A percentile compares a stretch with the other conserved stretches of the same genome.
phyloP scores from a whole-genome alignment of 2,888 invertebrate genomes.

The Antitype chi region DNA sequence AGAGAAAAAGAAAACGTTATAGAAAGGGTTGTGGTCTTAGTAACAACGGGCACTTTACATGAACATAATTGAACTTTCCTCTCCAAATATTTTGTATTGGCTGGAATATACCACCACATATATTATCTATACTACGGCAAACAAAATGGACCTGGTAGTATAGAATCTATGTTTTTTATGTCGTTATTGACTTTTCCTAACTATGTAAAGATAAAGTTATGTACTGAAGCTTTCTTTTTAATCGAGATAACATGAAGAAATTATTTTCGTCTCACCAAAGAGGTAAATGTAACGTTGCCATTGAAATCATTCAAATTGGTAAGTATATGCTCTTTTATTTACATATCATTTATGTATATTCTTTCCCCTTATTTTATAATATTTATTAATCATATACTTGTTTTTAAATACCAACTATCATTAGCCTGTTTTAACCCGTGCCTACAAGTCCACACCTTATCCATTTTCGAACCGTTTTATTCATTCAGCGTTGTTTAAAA shows the following conservation, averaged over 20 bases:
- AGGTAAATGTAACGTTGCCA: not conserved
- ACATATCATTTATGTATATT: not conserved
- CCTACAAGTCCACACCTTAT: constrained; percentile 40
- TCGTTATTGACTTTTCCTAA: not conserved
- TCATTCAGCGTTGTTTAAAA: constrained; percentile 31
- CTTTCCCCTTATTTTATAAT: not conserved
- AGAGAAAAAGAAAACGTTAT: constrained; percentile 20
- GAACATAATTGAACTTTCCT: not conserved
- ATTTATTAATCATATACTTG: not conserved
- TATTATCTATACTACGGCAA: not conserved
- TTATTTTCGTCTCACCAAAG: not conserved
- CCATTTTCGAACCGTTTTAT: constrained; percentile 29
- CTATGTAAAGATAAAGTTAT: not conserved
- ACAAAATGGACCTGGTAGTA: not conserved
- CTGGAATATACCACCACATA: not conserved
- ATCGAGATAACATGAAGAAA: not conserved
- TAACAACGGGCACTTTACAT: constrained; percentile 32
- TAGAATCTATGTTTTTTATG: not conserved
- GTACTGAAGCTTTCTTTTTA: not conserved
- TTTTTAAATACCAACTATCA: not conserved
- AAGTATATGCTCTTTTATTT: constrained; percentile 21
- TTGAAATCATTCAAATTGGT: constrained; percentile 6
- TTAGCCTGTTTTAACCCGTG: constrained; percentile 14
- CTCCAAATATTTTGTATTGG: not conserved
- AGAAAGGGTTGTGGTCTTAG: constrained; percentile 48